Conservation (phyloP, 2,888 invertebrate genomes). For the Oscheius sp. region DNA sequence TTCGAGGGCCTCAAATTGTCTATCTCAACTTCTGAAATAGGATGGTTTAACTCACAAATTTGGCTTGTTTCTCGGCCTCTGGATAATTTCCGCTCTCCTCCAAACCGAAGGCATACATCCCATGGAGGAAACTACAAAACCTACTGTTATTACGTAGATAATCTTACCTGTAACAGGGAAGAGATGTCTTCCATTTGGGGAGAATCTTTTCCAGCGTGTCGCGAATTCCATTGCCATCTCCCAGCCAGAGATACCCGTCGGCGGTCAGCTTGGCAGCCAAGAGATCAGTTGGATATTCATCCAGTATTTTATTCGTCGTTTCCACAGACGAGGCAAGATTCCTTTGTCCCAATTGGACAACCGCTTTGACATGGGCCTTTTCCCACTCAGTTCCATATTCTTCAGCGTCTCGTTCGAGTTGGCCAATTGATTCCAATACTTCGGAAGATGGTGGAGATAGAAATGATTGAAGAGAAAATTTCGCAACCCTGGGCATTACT, state of each 20-base stretch:
- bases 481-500: slow-evolving; percentile 8
- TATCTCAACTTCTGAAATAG: background rate
- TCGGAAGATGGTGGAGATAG: background rate
- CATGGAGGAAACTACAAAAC: slow-evolving; percentile 74
- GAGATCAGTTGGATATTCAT: slow-evolving; percentile 75
- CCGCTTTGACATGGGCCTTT: slow-evolving; percentile 41
- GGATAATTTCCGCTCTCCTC: slow-evolving; percentile 75
- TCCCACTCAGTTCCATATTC: slow-evolving; percentile 71
- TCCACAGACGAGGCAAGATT: slow-evolving; percentile 73
- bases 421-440: background rate
- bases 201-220: slow-evolving; percentile 75
- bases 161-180: slow-evolving; percentile 74
- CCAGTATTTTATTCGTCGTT: slow-evolving; percentile 76
- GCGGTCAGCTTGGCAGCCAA: slow-evolving; percentile 75
- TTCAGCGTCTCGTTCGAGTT: slow-evolving; percentile 3
- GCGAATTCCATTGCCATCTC: slow-evolving; percentile 74
- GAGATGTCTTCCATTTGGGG: slow-evolving; percentile 74
- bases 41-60: slow-evolving; percentile 60
- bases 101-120: slow-evolving; percentile 77
- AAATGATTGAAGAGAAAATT: background rate
- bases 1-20: slow-evolving; percentile 73
- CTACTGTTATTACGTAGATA: background rate
- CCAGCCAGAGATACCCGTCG: slow-evolving; percentile 74
- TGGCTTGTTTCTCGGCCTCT: slow-evolving; percentile 74
- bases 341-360: slow-evolving; percentile 61